Evolutionary conservation across 2,113 vertebrate genomes (phyloP).

Genomic region (Plotosus lineatus): DNA sequence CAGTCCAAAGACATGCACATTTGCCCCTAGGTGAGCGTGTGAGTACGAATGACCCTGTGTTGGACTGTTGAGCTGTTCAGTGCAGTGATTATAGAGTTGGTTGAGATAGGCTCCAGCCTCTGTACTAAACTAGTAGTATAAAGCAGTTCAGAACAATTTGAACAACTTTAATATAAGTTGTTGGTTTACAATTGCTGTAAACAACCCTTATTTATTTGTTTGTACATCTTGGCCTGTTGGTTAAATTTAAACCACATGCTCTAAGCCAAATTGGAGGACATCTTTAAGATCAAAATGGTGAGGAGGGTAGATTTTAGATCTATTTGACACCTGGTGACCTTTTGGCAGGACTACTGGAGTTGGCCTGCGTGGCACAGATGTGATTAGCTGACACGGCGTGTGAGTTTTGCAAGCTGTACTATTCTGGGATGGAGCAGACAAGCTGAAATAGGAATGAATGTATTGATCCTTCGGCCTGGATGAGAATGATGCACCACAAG

Average conservation of each 20-base stretch:
- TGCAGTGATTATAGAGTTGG: too few relatives aligned
- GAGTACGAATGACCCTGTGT: too few relatives aligned
- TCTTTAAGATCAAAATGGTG: constrained; percentile 66
- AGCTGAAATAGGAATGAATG: constrained; percentile 70
- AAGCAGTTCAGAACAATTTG: too few relatives aligned
- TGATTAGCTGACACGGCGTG: constrained; percentile 73
- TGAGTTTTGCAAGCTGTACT: constrained; percentile 76
- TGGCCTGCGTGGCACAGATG: constrained; percentile 58
- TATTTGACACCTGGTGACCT: constrained; percentile 62
- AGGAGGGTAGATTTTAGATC: constrained; percentile 55
- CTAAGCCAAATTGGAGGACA: constrained; percentile 54
- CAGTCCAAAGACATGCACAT: too few relatives aligned
- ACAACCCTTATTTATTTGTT: neutral
- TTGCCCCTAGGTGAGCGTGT: too few relatives aligned
- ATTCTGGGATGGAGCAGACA: constrained; percentile 62
- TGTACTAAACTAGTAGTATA: too few relatives aligned
- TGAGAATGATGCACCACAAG: constrained; percentile 68
- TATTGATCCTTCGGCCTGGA: constrained; percentile 72
- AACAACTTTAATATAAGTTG: neutral
- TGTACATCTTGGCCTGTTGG: constrained; percentile 1
- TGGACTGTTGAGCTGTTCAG: too few relatives aligned
- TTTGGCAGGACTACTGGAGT: constrained; percentile 57
- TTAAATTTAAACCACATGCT: neutral
- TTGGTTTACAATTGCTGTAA: neutral
- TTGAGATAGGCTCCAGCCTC: too few relatives aligned